phyloP scores from a whole-genome alignment of 1,140 invertebrate species.

The Trialeurodes vaporariorum region DNA sequence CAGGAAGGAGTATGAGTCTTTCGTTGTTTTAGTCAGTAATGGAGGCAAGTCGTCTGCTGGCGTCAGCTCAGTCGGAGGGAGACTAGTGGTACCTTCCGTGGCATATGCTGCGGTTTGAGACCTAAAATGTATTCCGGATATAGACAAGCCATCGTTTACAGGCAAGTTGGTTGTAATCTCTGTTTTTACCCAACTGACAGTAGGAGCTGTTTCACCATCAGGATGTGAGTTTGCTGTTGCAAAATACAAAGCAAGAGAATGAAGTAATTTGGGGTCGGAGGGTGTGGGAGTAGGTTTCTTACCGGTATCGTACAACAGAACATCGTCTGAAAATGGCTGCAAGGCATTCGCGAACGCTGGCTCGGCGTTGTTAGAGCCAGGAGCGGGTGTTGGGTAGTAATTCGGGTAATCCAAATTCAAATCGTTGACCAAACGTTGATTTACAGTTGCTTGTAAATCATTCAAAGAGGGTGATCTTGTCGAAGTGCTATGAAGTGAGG shows the following conservation, averaged over 20 bases:
- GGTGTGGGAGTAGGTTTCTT: slow-evolving; percentile 16
- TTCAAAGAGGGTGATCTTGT: not conserved
- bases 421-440: not conserved
- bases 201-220: not conserved
- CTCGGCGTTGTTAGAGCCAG: not conserved
- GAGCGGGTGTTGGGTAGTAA: not conserved
- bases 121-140: not conserved
- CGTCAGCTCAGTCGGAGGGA: not conserved
- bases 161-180: not conserved
- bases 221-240: slow-evolving; percentile 39
- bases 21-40: slow-evolving; percentile 23
- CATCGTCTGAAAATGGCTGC: not conserved
- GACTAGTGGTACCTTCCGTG: not conserved
- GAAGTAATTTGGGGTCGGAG: slow-evolving; percentile 53
- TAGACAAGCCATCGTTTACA: not conserved
- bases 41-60: slow-evolving; percentile 16
- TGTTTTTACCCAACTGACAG: not conserved
- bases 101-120: not conserved
- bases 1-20: slow-evolving; percentile 23
- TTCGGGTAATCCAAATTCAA: not conserved
- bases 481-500: not conserved
- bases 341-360: not conserved
- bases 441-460: not conserved
- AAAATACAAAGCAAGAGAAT: slow-evolving; percentile 64
- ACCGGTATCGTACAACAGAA: slow-evolving; percentile 11